Conservation (phyloP, 2,888 invertebrate genomes). For the Ecdyonurus torrentis region DNA sequence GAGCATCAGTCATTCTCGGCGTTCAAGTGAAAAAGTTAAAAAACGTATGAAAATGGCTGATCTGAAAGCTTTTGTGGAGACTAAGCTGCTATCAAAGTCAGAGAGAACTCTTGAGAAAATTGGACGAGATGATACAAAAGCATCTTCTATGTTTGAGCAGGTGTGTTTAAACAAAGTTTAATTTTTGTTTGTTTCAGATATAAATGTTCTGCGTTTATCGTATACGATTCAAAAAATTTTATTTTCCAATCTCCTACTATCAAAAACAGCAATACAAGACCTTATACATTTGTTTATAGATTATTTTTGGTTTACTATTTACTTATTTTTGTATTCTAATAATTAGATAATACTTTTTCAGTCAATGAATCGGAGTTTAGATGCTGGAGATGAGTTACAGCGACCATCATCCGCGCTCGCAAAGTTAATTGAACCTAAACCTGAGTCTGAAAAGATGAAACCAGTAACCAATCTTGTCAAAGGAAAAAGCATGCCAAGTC, state of each 20-base stretch:
- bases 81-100: slow-evolving; percentile 76
- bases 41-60: slow-evolving; percentile 84
- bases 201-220: no score
- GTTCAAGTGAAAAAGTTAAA: slow-evolving; percentile 68
- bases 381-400: slow-evolving; percentile 57
- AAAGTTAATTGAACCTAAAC: slow-evolving; percentile 38
- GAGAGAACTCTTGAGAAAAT: slow-evolving; percentile 83
- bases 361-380: slow-evolving; percentile 70
- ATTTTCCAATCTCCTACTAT: no score
- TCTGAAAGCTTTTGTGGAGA: slow-evolving; percentile 79
- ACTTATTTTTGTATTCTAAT: no score
- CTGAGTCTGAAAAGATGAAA: slow-evolving; percentile 29
- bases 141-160: slow-evolving; percentile 31
- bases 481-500: slow-evolving; percentile 92
- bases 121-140: slow-evolving; percentile 55
- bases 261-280: no score
- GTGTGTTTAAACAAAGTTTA: slow-evolving; percentile 28
- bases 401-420: slow-evolving; percentile 52
- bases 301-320: no score
- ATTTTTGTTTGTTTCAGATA: no score
- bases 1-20: slow-evolving; percentile 32
- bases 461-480: slow-evolving; percentile 59
- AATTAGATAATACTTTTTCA: no score
- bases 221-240: no score
- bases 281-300: no score